These are phyloP conservation scores for Pyrrhia umbra DNA, from an alignment of 2,888 invertebrate species.

Conservation along the genomic window DNA sequence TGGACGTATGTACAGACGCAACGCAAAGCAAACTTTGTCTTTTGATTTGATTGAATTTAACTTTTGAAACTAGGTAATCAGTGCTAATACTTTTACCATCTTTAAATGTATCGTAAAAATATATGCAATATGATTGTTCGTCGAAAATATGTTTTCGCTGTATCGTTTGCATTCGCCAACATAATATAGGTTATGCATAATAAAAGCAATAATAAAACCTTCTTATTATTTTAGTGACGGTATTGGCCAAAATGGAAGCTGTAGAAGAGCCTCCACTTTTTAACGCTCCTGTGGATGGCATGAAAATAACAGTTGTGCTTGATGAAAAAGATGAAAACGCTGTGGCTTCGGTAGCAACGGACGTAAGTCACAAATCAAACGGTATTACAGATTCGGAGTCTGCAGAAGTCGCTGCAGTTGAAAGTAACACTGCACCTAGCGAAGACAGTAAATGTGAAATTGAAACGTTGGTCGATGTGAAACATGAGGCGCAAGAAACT, in stretches of 20 bases:
- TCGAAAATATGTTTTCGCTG: neutral
- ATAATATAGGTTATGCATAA: conserved; percentile 59
- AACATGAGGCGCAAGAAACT: conserved; percentile 22
- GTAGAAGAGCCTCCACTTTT: conserved; percentile 69
- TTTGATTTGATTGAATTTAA: conserved; percentile 48
- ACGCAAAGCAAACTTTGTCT: conserved; percentile 66
- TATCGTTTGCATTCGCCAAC: conserved; percentile 46
- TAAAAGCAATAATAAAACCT: conserved; percentile 47
- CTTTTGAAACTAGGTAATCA: conserved; percentile 56
- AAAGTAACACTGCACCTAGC: conserved; percentile 42
- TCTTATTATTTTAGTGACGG: conserved; percentile 53
- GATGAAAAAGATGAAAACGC: conserved; percentile 63
- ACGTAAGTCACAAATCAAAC: conserved; percentile 82
- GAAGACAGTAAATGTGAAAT: conserved; percentile 47
- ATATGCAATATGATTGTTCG: neutral
- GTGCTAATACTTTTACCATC: conserved; percentile 16
- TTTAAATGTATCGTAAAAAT: conserved; percentile 9
- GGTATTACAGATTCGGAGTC: conserved; percentile 75
- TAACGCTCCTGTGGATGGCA: conserved; percentile 65
- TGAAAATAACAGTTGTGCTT: conserved; percentile 68
- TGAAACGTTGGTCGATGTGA: conserved; percentile 29
- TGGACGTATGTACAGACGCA: conserved; percentile 67
- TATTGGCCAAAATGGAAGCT: conserved; percentile 66
- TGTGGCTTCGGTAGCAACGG: conserved; percentile 66
- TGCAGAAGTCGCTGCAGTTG: conserved; percentile 47